phyloP scores from a whole-genome alignment of 2,888 invertebrate species.

The Meta bourneti region DNA sequence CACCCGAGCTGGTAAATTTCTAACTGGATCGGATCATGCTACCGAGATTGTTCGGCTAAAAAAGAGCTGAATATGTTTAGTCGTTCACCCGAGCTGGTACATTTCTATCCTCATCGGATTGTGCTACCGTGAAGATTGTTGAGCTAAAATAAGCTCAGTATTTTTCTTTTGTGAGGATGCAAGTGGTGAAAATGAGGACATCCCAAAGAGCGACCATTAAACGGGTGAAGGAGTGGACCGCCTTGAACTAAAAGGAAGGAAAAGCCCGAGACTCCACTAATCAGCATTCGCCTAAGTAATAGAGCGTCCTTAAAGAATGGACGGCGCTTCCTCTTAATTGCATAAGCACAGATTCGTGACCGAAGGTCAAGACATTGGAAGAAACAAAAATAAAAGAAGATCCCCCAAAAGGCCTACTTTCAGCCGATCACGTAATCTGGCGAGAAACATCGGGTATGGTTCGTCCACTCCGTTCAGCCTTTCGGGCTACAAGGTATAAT shows the following conservation, averaged over 20 bases:
- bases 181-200: constrained; percentile 58
- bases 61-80: too few relatives aligned
- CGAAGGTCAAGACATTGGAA: constrained; percentile 41
- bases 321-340: constrained; percentile 72
- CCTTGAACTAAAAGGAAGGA: constrained; percentile 73
- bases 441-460: background rate
- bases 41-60: too few relatives aligned
- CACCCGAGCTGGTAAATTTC: too few relatives aligned
- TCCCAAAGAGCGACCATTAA: constrained; percentile 53
- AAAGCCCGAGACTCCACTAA: constrained; percentile 29
- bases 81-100: too few relatives aligned
- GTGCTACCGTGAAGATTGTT: too few relatives aligned
- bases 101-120: too few relatives aligned
- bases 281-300: constrained; percentile 60
- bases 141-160: background rate
- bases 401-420: constrained; percentile 21
- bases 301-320: constrained; percentile 43
- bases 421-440: constrained; percentile 2
- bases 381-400: constrained; percentile 6
- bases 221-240: constrained; percentile 69
- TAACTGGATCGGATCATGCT: too few relatives aligned
- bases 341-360: constrained; percentile 66
- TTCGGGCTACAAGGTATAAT: too few relatives aligned
- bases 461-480: background rate
- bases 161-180: background rate